Evolutionary conservation across 2,797 vertebrate genomes (phyloP).

Genomic region (Etheostoma perlongum): DNA sequence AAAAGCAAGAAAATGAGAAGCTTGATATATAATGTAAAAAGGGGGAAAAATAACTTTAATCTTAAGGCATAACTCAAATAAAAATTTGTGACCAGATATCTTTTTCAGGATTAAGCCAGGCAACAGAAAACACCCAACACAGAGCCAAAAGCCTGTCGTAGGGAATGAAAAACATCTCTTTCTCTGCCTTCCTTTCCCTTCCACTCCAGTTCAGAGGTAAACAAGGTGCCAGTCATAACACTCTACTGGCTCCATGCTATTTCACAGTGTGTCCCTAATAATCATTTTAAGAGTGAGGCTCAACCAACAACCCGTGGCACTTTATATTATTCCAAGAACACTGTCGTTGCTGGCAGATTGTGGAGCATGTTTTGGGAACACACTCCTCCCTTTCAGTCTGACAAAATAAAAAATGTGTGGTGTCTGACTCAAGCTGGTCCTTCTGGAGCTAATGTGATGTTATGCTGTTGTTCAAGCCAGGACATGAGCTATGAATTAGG

Average conservation of each 20-base stretch:
- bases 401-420: conserved; percentile 38
- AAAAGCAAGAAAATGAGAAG: conserved; percentile 14
- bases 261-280: conserved; percentile 37
- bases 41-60: background rate
- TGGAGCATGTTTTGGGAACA: conserved; percentile 40
- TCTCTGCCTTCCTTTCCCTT: background rate
- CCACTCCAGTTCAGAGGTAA: conserved; percentile 40
- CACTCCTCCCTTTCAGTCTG: conserved; percentile 38
- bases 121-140: conserved; percentile 17
- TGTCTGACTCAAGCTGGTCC: conserved; percentile 51
- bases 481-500: conserved; percentile 45
- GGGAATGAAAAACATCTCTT: conserved; percentile 29
- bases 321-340: conserved; percentile 47
- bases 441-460: conserved; percentile 44
- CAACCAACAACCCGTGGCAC: conserved; percentile 38
- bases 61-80: conserved; percentile 27
- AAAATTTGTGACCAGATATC: conserved; percentile 19
- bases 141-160: conserved; percentile 11
- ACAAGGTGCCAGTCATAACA: conserved; percentile 43
- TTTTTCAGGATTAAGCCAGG: conserved; percentile 6
- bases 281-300: conserved; percentile 46
- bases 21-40: conserved; percentile 3
- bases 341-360: conserved; percentile 31
- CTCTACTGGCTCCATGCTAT: conserved; percentile 14
- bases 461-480: conserved; percentile 33